Evolutionary conservation across 1,140 invertebrate species (phyloP), one percentile per base, ranked within the genome.

Genomic region (Aricia agestis): DNA sequence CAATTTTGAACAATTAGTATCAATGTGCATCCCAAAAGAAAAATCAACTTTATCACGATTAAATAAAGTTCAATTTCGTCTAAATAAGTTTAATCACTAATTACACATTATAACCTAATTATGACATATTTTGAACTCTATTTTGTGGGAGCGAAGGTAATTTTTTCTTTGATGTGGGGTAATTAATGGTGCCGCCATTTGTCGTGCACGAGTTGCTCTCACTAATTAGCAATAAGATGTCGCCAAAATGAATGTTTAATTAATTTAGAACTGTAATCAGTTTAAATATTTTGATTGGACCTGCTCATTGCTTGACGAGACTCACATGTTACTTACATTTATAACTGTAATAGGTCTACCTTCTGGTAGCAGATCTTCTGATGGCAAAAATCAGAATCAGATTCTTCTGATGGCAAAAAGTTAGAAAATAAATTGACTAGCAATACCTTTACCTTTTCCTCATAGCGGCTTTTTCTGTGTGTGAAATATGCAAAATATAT

Each of bases 161-260:
- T 9, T 19, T 52, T 15, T 63, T 19, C 17, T n/a, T 11, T 19
- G 59, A 6, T 6, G 7, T 11, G 19, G 7, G 5, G 59, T 18
- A 63, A 19, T 63, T 63, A 25, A 63, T 63, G 59, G 19, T 3
- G 31, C 10, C 2, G n/a, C 58, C 18, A 63, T 25, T 63, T 63
- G 19, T 63, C 59, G 59, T 25, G 59, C 59, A 63, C 59, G 59
- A 63, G 59, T 63, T 18, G 17, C 10, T 25, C 18, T 25, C 17
- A 5, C 59, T 63, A 19, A 63, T 63, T 63, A 63, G 59, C 59
- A 63, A 63, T 25, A 25, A 19, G 18, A 63, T 63, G 59, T 63
- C 59, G 59, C 59, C 17, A 17, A 66, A 66, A 58, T 18, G 58
- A 58, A 69, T 59, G 17, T 63, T 36, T 71, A 63, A 71, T 71